Evolutionary conservation across 2,113 vertebrate genomes (phyloP), one percentile per base, ranked within the genome.

Genomic region (Hyaena hyaena): DNA sequence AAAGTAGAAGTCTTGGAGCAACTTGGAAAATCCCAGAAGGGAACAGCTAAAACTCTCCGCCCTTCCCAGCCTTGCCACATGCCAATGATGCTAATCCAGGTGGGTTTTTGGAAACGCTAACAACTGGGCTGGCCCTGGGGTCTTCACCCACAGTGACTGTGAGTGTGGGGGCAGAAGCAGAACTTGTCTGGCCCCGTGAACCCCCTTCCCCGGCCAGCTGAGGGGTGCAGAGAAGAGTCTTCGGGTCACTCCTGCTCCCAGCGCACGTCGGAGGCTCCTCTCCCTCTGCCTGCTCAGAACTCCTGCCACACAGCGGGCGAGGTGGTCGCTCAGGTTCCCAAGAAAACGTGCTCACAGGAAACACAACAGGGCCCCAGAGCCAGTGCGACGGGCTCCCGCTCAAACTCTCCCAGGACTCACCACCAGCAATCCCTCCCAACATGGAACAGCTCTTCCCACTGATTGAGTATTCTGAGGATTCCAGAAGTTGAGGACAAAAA

Each of bases 201-300:
- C 8, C 6, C 14, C 39, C 39, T 39, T 39, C 39, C 39, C 55
- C 10, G 45, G 74, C 12, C 19, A n/a, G 50, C 31, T 6, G 10
- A 55, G 43, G n/a, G 31, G 35, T 0, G 2, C 69, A 35, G 0
- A 1, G 33, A 4, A 21, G 39, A 0, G 4, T 31, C 6, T 4
- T 7, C 0, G 11, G 2, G 7, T 10, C 31, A 5, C 35, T 63
- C 58, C 43, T 0, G 17, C 28, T 31, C 26, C 68, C 0, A 39
- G 39, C 39, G 39, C 39, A 39, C 39, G 39, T 39, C 39, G 0
- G 23, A 48, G 8, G 45, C 53, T 65, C 35, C 1, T 10, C 45
- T 17, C 39, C 9, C 6, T 28, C 28, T 33, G 55, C 16, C 4
- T 24, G 12, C 65, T 94, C 87, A 10, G 5, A 63, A 58, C 35